Evolutionary conservation across 2,797 vertebrate species (phyloP).

Genomic region (Protosalanx chinensis): DNA sequence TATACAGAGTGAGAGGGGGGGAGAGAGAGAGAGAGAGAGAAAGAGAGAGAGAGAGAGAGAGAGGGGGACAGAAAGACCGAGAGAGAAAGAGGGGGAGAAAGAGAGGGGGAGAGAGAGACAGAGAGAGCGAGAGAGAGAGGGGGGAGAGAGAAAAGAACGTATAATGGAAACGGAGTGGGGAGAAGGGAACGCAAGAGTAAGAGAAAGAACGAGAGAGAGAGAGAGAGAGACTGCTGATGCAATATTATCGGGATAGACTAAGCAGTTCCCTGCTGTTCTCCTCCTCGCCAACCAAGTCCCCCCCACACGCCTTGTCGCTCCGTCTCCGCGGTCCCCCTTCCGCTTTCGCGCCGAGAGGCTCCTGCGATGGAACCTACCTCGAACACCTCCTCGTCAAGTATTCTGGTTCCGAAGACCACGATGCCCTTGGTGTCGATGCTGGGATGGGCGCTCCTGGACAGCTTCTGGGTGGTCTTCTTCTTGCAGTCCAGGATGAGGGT

Average conservation of each 20-base stretch:
- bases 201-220: neutral
- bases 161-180: no score
- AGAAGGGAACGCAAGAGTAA: neutral
- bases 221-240: neutral
- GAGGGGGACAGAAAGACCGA: no score
- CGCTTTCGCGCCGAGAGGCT: neutral
- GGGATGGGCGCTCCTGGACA: slow-evolving; percentile 83
- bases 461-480: slow-evolving; percentile 84
- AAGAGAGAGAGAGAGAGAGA: neutral
- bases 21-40: neutral
- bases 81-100: no score
- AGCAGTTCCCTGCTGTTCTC: neutral
- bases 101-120: no score
- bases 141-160: no score
- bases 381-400: slow-evolving; percentile 97
- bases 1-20: neutral
- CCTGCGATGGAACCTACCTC: slow-evolving; percentile 76
- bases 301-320: no score
- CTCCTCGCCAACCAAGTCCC: no score
- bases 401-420: slow-evolving; percentile 93
- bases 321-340: no score
- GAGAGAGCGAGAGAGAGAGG: neutral
- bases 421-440: slow-evolving; percentile 95
- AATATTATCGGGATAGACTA: neutral
- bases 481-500: slow-evolving; percentile 95